Percentiles rank a stretch among this genome's conserved stretches.
Conservation (phyloP, 1,140 invertebrate genomes). For the fruit fly (Drosophila melanogaster) region Release_6_plus_ISO1_MT NT_033777.3:28753001-28753500, state of each 20-base stretch:
- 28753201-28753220: conserved; percentile 45
- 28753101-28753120: conserved; percentile 48
- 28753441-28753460: conserved; percentile 75
- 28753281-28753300: conserved; percentile 76
- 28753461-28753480: conserved; percentile 69
- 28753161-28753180: conserved; percentile 60
- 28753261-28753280: conserved; percentile 54
- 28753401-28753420: conserved; percentile 40
- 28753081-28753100: conserved; percentile 60
- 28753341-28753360: background rate
- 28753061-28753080: conserved; percentile 79
- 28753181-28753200: conserved; percentile 44
- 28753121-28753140: conserved; percentile 16
- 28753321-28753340: background rate
- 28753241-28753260: conserved; percentile 71
- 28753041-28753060: conserved; percentile 60
- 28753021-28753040: conserved; percentile 58
- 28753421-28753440: conserved; percentile 11
- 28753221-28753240: conserved; percentile 68
- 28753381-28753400: conserved; percentile 53
- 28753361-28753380: conserved; percentile 61
- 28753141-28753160: conserved; percentile 34
- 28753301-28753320: conserved; percentile 2
- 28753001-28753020: conserved; percentile 63
- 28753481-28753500: conserved; percentile 5